These are phyloP conservation scores for Pantelozetes paolii DNA, from an alignment of 2,888 invertebrate genomes.

Conservation along the genomic window DNA sequence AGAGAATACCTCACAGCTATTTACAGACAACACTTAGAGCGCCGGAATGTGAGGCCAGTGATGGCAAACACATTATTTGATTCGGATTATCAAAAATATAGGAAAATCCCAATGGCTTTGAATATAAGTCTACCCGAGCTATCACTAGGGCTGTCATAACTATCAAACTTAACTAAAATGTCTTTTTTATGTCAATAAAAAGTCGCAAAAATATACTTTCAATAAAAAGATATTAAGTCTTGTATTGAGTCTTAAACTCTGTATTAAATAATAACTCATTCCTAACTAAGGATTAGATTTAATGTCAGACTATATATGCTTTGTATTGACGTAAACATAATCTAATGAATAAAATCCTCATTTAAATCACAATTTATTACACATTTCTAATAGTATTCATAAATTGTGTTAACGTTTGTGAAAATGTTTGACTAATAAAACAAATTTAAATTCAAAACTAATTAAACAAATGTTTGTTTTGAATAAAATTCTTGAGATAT, in stretches of 20 bases:
- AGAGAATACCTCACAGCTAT: background rate
- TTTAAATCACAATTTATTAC: background rate
- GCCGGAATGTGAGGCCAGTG: background rate
- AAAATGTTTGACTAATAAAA: background rate
- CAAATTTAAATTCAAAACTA: too few relatives aligned
- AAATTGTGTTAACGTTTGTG: too few relatives aligned
- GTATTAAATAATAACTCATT: too few relatives aligned
- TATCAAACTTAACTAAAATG: slow-evolving; percentile 29
- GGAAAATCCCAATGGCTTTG: background rate
- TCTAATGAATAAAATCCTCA: background rate
- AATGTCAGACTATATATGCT: background rate
- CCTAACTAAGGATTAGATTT: background rate
- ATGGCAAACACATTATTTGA: background rate
- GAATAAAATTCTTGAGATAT: background rate
- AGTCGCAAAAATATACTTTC: background rate
- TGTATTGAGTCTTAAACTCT: background rate
- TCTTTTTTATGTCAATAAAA: slow-evolving; percentile 8
- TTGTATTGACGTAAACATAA: background rate
- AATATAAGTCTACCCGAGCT: background rate
- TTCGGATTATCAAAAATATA: slow-evolving; percentile 11
- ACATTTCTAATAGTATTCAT: too few relatives aligned
- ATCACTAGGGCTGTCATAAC: slow-evolving; percentile 2
- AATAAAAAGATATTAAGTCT: background rate
- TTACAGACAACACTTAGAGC: background rate
- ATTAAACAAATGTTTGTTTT: too few relatives aligned